These are phyloP conservation scores for Parnassius smintheus DNA, from an alignment of 2,888 invertebrate species.

Conservation along the genomic window DNA sequence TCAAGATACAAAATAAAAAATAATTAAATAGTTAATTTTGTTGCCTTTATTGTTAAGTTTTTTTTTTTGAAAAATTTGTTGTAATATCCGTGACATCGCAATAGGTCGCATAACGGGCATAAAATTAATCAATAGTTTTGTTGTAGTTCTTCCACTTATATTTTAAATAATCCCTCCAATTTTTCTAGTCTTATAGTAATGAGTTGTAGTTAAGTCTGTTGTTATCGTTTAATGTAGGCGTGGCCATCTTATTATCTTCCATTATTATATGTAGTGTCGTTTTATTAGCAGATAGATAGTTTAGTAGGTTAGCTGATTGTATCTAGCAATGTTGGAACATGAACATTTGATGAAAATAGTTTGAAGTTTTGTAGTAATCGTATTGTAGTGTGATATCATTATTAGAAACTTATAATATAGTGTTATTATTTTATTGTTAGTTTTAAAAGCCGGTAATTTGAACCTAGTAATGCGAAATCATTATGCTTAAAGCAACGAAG, in stretches of 20 bases:
- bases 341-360: too few species aligned
- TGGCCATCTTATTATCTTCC: conserved; percentile 71
- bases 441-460: too few species aligned
- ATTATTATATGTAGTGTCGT: conserved; percentile 61
- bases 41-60: neutral
- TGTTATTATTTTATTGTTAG: too few species aligned
- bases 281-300: conserved; percentile 56
- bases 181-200: conserved; percentile 54
- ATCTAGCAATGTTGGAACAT: conserved; percentile 28
- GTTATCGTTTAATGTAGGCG: conserved; percentile 70
- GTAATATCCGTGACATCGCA: neutral
- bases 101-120: neutral
- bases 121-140: conserved; percentile 3
- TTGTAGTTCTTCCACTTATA: conserved; percentile 58
- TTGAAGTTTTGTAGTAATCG: too few species aligned
- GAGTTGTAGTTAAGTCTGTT: conserved; percentile 41
- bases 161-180: conserved; percentile 73
- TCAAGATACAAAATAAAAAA: neutral
- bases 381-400: too few species aligned
- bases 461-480: too few species aligned
- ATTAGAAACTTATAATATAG: too few species aligned
- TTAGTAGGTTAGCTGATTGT: conserved; percentile 42
- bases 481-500: too few species aligned
- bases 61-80: neutral
- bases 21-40: neutral